Base-by-base conservation (phyloP, 2,797 vertebrate species). In the Uromys caudimaculatus region DNA sequence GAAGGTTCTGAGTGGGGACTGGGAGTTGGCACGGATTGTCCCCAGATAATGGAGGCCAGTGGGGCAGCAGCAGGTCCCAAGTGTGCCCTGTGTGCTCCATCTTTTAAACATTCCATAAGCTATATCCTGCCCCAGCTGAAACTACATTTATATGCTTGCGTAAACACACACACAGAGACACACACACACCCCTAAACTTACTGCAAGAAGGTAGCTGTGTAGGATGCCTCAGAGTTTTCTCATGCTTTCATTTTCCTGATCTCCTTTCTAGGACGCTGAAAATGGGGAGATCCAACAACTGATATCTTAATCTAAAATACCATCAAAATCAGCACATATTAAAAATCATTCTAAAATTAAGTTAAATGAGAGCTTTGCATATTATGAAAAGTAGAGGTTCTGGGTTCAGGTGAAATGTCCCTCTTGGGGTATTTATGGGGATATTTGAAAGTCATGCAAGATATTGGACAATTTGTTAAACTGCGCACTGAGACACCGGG, bases 231-330 rank as follows among this genome's bases (percentile, higher is more conserved):
- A 60, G 56, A 14, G 56, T 44, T 60, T 44, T 83, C 35, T 16
- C 54, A 11, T 41, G 81, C 41, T 44, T 83, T 83, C 4, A 62
- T 44, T 83, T 44, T 29, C 2, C 16, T 84, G 27, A 41, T 47
- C 58, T 84, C 16, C 58, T 17, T 41, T 10, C 24, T 50, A 79
- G 93, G 76, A 47, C 23, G 23, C 29, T 41, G 47, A 95, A 89
- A 81, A 32, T 47, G n/a, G 21, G 89, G 47, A 83, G 41, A 62
- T 62, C 27, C 54, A 69, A 58, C 17, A 35, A 3, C 64, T 84
- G 47, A n/a, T 69, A 64, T 77, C 44, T 88, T 50, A 6, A 19
- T 71, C 85, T 21, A 83, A 97, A 94, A 83, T 67, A 79, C 16
- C 50, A 87, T 67, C 32, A 89, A 83, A 89, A 94, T 86, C 21